These are phyloP conservation scores for Nebria salina DNA, from an alignment of 2,888 invertebrate species.

Conservation along the genomic window DNA sequence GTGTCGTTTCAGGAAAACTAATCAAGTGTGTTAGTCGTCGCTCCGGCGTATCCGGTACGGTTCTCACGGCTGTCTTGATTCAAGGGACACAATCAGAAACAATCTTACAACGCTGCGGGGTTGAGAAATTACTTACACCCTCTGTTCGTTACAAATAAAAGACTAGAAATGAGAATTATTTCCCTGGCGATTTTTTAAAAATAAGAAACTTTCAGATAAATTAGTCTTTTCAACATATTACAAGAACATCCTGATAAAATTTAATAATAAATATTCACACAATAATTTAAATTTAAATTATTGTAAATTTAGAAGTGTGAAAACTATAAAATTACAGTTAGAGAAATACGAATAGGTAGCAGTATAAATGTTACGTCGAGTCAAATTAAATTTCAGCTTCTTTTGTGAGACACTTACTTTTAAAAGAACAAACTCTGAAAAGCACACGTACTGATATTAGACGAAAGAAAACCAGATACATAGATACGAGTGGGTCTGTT, in stretches of 20 bases:
- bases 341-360: too few species aligned
- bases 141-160: neutral
- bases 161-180: neutral
- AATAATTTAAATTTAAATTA: too few species aligned
- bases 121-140: neutral
- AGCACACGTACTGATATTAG: neutral
- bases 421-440: constrained; percentile 26
- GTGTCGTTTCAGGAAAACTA: constrained; percentile 1
- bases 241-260: too few species aligned
- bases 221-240: neutral
- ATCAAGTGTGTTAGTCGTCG: neutral
- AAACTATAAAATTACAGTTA: too few species aligned
- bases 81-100: constrained; percentile 1
- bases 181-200: neutral
- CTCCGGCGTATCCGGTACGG: neutral
- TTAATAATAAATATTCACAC: too few species aligned
- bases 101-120: neutral
- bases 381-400: constrained; percentile 31
- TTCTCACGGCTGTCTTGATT: neutral
- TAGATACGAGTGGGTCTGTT: constrained; percentile 12
- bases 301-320: too few species aligned
- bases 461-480: neutral
- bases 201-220: neutral
- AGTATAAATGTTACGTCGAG: neutral
- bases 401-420: constrained; percentile 25